Evolutionary conservation across 2,797 vertebrate species (phyloP).

Genomic region (Spatula versicolor): DNA sequence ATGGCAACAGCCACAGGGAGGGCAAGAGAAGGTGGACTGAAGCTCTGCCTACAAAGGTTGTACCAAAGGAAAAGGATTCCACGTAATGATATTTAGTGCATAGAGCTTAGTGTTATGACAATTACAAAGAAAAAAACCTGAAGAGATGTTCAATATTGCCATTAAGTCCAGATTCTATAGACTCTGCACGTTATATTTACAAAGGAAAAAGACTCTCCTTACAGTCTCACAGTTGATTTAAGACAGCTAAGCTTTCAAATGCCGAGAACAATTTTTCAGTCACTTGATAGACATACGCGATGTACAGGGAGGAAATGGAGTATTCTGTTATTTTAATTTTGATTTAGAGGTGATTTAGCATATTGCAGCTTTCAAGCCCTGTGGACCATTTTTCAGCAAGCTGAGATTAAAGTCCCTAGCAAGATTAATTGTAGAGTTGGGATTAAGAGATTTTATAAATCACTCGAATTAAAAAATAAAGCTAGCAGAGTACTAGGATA

Average conservation of each 20-base stretch:
- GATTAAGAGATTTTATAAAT: constrained; percentile 70
- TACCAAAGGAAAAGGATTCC: not conserved
- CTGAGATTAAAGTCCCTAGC: constrained; percentile 54
- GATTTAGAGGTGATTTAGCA: constrained; percentile 45
- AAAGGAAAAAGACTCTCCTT: not conserved
- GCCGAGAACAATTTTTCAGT: not conserved
- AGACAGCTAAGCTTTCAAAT: not conserved
- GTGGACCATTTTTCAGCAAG: constrained; percentile 38
- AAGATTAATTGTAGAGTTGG: constrained; percentile 57
- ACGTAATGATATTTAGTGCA: not conserved
- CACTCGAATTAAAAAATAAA: constrained; percentile 62
- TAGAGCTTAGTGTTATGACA: not conserved
- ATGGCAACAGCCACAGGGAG: not conserved
- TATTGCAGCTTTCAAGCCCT: constrained; percentile 43
- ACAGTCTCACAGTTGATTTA: not conserved
- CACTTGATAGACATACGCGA: not conserved
- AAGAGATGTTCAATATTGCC: not conserved
- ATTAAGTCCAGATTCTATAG: not conserved
- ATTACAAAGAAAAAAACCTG: not conserved
- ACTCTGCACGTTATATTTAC: not conserved
- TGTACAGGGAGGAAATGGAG: constrained; percentile 30
- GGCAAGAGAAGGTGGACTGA: not conserved
- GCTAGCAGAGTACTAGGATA: constrained; percentile 16
- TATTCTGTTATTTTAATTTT: constrained; percentile 64
- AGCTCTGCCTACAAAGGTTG: not conserved